Percentiles rank a stretch among this genome's conserved stretches.
These are phyloP conservation scores for Nasonia longicornis DNA, from an alignment of 1,140 invertebrate genomes.

Conservation along the genomic window DNA sequence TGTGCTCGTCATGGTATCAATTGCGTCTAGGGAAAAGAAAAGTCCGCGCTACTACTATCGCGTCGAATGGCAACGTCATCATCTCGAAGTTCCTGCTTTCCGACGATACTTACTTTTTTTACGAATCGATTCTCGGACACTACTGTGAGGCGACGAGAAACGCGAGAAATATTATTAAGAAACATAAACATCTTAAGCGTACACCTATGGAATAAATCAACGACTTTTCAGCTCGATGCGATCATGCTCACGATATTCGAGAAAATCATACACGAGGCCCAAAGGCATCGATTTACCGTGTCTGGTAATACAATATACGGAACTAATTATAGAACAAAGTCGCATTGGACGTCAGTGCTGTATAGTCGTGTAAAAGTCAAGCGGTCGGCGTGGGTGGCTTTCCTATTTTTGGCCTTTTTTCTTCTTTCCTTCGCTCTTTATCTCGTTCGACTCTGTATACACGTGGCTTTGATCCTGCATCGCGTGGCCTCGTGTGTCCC, in stretches of 20 bases:
- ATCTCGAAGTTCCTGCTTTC: slow-evolving; percentile 32
- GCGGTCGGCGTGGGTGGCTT: slow-evolving; percentile 62
- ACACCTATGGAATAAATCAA: no score
- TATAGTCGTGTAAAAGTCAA: slow-evolving; percentile 57
- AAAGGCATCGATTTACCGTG: slow-evolving; percentile 59
- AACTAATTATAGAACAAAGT: slow-evolving; percentile 66
- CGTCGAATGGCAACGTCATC: slow-evolving; percentile 39
- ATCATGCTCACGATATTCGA: background rate
- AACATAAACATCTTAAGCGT: background rate
- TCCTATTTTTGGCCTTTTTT: slow-evolving; percentile 64
- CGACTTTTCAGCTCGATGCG: background rate
- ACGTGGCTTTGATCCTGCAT: slow-evolving; percentile 61
- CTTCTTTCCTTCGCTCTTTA: slow-evolving; percentile 49
- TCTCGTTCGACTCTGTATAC: slow-evolving; percentile 43
- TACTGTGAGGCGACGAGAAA: slow-evolving; percentile 3
- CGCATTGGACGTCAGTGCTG: slow-evolving; percentile 47
- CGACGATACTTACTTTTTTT: slow-evolving; percentile 34
- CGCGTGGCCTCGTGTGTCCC: background rate
- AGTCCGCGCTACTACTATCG: slow-evolving; percentile 16
- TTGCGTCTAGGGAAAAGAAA: slow-evolving; percentile 35
- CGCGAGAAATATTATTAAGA: background rate
- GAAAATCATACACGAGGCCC: background rate
- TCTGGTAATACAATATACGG: slow-evolving; percentile 56
- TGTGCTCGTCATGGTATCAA: slow-evolving; percentile 38
- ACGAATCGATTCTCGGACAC: slow-evolving; percentile 31